Percentiles rank a stretch among this genome's conserved stretches.
phyloP scores from a whole-genome alignment of 2,113 vertebrate genomes.

The Alosa alosa region DNA sequence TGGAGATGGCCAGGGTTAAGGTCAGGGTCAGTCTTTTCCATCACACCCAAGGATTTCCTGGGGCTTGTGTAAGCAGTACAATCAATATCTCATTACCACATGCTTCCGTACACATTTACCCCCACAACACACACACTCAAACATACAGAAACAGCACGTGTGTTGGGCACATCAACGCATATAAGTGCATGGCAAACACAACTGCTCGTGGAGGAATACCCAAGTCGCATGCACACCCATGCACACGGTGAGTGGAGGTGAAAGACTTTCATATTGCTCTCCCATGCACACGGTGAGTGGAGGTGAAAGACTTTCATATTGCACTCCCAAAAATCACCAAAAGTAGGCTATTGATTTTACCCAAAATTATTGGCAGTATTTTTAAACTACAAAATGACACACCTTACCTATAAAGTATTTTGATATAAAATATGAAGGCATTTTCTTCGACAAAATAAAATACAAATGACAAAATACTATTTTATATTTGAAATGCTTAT shows the following conservation, averaged over 20 bases:
- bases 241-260: not conserved
- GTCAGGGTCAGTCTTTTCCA: slow-evolving; percentile 56
- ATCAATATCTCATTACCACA: slow-evolving; percentile 65
- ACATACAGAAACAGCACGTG: not conserved
- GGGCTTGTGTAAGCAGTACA: slow-evolving; percentile 35
- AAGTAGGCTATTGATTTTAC: no score
- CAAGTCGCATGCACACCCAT: not conserved
- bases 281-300: not conserved
- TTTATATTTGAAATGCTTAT: no score
- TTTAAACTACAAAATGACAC: no score
- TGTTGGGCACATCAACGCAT: not conserved
- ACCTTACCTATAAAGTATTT: no score
- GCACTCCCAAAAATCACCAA: not conserved
- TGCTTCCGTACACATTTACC: slow-evolving; percentile 27
- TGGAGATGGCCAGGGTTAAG: slow-evolving; percentile 48
- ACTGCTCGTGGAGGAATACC: not conserved
- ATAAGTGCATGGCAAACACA: not conserved
- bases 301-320: not conserved
- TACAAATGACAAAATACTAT: no score
- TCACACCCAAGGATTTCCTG: slow-evolving; percentile 57
- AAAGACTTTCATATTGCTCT: no score
- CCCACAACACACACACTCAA: not conserved
- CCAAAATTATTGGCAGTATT: no score
- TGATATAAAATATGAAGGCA: no score
- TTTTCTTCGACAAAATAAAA: no score